These are phyloP conservation scores for Julus scandinavius DNA, from an alignment of 2,888 invertebrate species.

Conservation along the genomic window DNA sequence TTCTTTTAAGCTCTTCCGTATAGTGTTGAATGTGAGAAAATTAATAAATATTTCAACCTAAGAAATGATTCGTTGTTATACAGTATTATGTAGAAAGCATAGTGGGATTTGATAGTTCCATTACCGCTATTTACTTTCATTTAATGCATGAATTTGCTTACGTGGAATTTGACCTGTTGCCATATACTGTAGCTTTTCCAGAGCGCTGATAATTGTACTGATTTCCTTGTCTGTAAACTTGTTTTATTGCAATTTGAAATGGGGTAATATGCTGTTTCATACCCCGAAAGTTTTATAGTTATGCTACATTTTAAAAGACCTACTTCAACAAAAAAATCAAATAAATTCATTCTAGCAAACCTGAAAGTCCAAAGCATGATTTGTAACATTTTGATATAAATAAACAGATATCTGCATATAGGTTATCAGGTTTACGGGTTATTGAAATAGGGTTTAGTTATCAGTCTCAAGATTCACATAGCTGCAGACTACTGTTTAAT, in stretches of 20 bases:
- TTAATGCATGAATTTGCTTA: neutral
- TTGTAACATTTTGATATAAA: slow-evolving; percentile 32
- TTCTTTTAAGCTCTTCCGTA: slow-evolving; percentile 30
- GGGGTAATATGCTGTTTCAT: neutral
- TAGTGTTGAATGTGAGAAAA: neutral
- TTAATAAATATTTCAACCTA: neutral
- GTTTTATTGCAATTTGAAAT: slow-evolving; percentile 36
- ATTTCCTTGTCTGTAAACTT: slow-evolving; percentile 1
- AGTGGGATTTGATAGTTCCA: neutral
- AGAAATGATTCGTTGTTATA: neutral
- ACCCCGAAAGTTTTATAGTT: neutral
- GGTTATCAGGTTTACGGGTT: slow-evolving; percentile 34
- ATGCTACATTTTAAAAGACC: neutral
- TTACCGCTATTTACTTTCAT: slow-evolving; percentile 1
- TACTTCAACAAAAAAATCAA: neutral
- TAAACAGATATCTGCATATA: slow-evolving; percentile 19
- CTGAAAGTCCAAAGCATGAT: slow-evolving; percentile 31
- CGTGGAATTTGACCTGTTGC: neutral
- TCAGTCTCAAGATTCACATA: neutral
- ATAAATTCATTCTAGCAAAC: neutral
- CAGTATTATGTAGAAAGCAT: neutral
- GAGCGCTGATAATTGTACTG: neutral
- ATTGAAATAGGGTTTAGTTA: neutral
- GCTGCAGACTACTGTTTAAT: neutral
- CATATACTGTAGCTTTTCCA: neutral